Conservation (phyloP, 2,888 invertebrate species). For the Hipparchia sbordonii region DNA sequence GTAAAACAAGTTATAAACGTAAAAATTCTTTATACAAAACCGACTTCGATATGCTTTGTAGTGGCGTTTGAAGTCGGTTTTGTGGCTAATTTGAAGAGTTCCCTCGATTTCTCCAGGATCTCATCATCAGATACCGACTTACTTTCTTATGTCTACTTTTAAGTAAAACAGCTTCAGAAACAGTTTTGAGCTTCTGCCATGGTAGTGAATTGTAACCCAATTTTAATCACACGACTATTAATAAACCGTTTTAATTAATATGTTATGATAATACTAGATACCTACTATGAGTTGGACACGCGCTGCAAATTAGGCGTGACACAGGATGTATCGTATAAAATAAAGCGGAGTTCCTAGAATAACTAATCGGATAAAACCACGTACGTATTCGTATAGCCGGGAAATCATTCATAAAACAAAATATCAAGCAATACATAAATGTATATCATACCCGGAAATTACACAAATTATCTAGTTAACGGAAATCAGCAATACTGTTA, state of each 20-base stretch:
- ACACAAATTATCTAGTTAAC: neutral
- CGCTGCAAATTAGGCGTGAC: conserved; percentile 9
- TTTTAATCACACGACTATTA: neutral
- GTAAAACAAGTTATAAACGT: no score
- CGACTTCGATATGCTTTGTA: no score
- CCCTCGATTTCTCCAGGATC: no score
- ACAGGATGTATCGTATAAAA: conserved; percentile 32
- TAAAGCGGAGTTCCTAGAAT: conserved; percentile 33
- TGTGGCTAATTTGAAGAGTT: no score
- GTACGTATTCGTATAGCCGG: neutral
- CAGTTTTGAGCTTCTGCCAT: no score
- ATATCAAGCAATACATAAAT: neutral
- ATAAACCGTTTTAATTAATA: neutral
- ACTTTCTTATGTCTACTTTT: no score
- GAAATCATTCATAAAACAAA: conserved; percentile 4
- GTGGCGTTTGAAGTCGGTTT: no score
- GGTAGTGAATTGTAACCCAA: no score
- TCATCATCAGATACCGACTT: no score
- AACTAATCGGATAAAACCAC: conserved; percentile 23
- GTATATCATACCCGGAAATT: neutral
- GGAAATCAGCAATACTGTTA: neutral
- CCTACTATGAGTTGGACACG: neutral
- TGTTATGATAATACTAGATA: neutral
- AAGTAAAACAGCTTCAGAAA: no score
- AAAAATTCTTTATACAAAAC: no score